Evolutionary conservation across 2,888 invertebrate species (phyloP), one percentile per base, ranked within the genome.

Genomic region (Portevinia maculata): DNA sequence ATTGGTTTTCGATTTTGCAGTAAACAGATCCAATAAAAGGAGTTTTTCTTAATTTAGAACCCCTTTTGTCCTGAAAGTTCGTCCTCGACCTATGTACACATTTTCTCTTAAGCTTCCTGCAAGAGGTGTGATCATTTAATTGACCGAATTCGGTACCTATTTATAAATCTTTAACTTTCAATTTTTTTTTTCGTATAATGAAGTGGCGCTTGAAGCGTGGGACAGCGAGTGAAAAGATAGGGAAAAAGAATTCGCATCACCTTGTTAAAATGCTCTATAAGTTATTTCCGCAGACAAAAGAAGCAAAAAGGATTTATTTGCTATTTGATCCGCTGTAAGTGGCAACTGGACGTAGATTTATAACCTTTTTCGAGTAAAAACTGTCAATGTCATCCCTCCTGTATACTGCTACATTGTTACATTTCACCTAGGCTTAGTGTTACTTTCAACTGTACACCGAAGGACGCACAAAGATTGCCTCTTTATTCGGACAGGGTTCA

Each of bases 311-410:
- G 62, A 74, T 62, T 79, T 79, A 74, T 74, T 62, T 15, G 32
- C 67, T 69, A 67, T 74, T 73, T 32, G 55, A 41, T 62, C 48
- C 50, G 17, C 62, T 69, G 74, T 50, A 69, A 46, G 48, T 41
- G 74, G 74, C 62, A 69, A 74, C 79, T 74, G 57, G 69, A 62
- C 24, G 62, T 62, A 69, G 62, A 74, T 79, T 79, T 79, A 79
- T 79, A 57, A 65, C 64, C 64, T 55, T 64, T 62, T 46, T 21
- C 1, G 32, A 53, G 8, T 24, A 41, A 44, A 50, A 13, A 55
- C 15, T 8, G 13, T 13, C n/a, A 13, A 7, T 39, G 39, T 1
- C 44, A 34, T 52, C 37, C 46, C 34, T 62, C 32, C 52, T 67
- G 69, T 46, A 74, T 62, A 32, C 59, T 48, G 71, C 34, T 62